Conservation (phyloP, 2,888 invertebrate species). For the Lasioglossum figueresi region DNA sequence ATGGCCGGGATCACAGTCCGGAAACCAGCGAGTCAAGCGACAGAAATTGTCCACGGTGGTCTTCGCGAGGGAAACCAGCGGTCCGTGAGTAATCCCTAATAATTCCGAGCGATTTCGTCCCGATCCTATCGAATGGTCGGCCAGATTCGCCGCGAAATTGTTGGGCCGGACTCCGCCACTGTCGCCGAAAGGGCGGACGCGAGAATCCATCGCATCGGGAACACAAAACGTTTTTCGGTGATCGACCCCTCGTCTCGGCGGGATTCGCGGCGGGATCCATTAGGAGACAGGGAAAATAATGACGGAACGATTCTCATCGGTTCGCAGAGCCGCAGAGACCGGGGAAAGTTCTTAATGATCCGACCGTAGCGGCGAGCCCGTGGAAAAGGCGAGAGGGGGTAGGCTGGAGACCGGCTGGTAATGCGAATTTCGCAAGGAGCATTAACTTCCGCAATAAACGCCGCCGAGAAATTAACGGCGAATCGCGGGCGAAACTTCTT, state of each 20-base stretch:
- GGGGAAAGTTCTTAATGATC: slow-evolving; percentile 70
- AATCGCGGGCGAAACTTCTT: slow-evolving; percentile 55
- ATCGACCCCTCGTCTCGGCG: slow-evolving; percentile 18
- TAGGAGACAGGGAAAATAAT: slow-evolving; percentile 63
- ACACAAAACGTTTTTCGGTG: slow-evolving; percentile 48
- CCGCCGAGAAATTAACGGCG: slow-evolving; percentile 65
- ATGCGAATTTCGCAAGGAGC: slow-evolving; percentile 64
- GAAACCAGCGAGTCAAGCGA: slow-evolving; percentile 14
- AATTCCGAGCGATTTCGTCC: slow-evolving; percentile 56
- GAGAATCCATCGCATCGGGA: slow-evolving; percentile 27
- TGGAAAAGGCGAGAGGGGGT: background rate
- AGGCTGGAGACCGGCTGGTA: slow-evolving; percentile 37
- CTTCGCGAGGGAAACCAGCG: background rate
- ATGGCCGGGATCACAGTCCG: background rate
- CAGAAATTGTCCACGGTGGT: background rate
- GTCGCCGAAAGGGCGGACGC: background rate
- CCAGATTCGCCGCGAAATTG: slow-evolving; percentile 53
- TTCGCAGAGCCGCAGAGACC: slow-evolving; percentile 57
- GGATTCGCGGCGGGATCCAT: slow-evolving; percentile 53
- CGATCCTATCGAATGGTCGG: slow-evolving; percentile 35
- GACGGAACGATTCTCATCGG: slow-evolving; percentile 64
- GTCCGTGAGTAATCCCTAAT: slow-evolving; percentile 51
- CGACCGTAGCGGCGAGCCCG: background rate
- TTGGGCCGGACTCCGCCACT: slow-evolving; percentile 26
- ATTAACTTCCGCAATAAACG: slow-evolving; percentile 65